Percentiles rank a stretch among this genome's conserved stretches.
Evolutionary conservation across 2,888 invertebrate genomes (phyloP).

Genomic region (Zootermopsis nevadensis): DNA sequence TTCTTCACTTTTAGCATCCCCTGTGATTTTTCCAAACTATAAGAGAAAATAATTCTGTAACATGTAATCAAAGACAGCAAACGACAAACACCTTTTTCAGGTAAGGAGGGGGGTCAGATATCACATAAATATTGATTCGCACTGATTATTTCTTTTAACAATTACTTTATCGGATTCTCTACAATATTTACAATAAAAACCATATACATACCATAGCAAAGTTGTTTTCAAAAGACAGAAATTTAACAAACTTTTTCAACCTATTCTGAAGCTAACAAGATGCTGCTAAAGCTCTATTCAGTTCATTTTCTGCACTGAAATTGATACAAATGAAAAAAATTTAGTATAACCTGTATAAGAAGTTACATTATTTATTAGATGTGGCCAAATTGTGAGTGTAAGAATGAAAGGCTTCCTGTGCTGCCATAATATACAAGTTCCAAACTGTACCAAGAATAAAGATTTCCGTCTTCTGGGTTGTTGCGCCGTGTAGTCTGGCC

Average conservation of each 20-base stretch:
- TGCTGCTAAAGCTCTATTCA: neutral
- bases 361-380: neutral
- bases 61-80: slow-evolving; percentile 32
- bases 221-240: neutral
- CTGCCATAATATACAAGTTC: too few species aligned
- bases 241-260: slow-evolving; percentile 7
- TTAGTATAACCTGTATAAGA: neutral
- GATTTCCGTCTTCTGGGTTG: too few species aligned
- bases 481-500: too few species aligned
- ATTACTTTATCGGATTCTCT: neutral
- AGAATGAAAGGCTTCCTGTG: neutral
- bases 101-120: neutral
- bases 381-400: neutral
- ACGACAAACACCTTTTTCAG: neutral
- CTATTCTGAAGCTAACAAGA: neutral
- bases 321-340: neutral
- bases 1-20: neutral
- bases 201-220: slow-evolving; percentile 5
- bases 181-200: slow-evolving; percentile 26
- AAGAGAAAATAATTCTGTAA: slow-evolving; percentile 17
- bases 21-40: slow-evolving; percentile 24
- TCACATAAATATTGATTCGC: slow-evolving; percentile 26
- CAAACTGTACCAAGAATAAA: too few species aligned
- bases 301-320: neutral
- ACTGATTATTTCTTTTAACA: slow-evolving; percentile 25